Conservation (phyloP, 2,113 vertebrate genomes). For the Zosterops borbonicus region DNA sequence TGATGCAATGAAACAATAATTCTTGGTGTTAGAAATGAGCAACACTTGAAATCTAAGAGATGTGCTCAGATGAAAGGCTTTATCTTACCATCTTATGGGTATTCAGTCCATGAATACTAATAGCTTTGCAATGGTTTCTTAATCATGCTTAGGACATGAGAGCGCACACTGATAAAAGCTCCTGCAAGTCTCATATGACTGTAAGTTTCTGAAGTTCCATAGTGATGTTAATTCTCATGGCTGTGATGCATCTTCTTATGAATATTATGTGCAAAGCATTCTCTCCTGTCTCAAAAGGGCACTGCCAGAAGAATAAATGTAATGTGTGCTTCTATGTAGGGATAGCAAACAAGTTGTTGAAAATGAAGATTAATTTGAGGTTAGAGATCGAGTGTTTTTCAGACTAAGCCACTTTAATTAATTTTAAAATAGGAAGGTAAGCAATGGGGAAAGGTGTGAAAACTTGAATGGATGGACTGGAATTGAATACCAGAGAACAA, state of each 20-base stretch:
- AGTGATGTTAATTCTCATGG: slow-evolving; percentile 27
- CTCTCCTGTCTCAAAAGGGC: not conserved
- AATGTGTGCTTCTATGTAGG: not conserved
- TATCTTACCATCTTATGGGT: slow-evolving; percentile 12
- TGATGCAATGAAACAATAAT: slow-evolving; percentile 31
- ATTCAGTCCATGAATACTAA: slow-evolving; percentile 15
- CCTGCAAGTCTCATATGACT: not conserved
- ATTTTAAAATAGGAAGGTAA: not conserved
- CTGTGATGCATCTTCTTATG: not conserved
- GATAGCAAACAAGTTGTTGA: not conserved
- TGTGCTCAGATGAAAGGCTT: not conserved
- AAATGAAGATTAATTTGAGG: slow-evolving; percentile 36
- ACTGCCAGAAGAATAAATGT: not conserved
- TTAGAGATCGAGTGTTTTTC: slow-evolving; percentile 31
- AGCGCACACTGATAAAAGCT: not conserved
- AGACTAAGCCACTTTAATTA: slow-evolving; percentile 29
- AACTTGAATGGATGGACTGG: slow-evolving; percentile 39
- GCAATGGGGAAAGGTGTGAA: not conserved
- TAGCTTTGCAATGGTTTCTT: slow-evolving; percentile 39
- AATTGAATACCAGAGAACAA: slow-evolving; percentile 7
- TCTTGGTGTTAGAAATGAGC: slow-evolving; percentile 33
- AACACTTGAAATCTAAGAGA: slow-evolving; percentile 47
- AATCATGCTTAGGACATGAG: slow-evolving; percentile 55
- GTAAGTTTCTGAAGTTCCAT: slow-evolving; percentile 42
- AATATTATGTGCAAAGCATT: not conserved